These are phyloP conservation scores for Sphaeramia orbicularis DNA, from an alignment of 2,797 vertebrate genomes.

Conservation along the genomic window DNA sequence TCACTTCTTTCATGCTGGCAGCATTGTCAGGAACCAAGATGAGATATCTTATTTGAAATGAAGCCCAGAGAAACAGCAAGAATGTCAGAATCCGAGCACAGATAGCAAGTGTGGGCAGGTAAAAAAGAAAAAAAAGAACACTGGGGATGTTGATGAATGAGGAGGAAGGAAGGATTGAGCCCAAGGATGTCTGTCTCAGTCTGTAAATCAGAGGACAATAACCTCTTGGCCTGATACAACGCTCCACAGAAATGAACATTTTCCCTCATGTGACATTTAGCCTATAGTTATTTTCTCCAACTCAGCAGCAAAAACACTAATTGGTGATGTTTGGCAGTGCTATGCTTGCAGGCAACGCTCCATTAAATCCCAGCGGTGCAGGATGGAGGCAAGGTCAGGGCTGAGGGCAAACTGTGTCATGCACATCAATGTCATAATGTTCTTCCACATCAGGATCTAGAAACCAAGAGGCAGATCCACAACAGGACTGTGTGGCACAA, in stretches of 20 bases:
- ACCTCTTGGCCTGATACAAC: background rate
- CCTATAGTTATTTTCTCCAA: no score
- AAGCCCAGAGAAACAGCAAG: conserved; percentile 17
- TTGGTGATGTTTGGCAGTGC: background rate
- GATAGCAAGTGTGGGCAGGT: conserved; percentile 9
- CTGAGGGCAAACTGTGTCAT: background rate
- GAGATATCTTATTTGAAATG: conserved; percentile 13
- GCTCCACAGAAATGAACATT: no score
- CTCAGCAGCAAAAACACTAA: no score
- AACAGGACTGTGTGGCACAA: no score
- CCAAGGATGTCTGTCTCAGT: background rate
- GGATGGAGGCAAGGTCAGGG: background rate
- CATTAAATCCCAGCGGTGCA: background rate
- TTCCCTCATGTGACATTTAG: no score
- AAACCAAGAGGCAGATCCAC: no score
- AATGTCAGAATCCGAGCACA: conserved; percentile 15
- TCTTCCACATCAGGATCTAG: background rate
- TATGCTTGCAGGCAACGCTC: background rate
- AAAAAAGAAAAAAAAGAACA: background rate
- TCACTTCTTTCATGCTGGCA: background rate
- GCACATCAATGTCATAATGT: background rate
- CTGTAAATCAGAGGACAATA: background rate
- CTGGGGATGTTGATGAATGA: conserved; percentile 9
- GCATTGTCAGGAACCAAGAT: conserved; percentile 3
- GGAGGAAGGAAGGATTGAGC: background rate